Evolutionary conservation across 2,797 vertebrate species (phyloP).

Genomic region (Coracias cyanogaster): DNA sequence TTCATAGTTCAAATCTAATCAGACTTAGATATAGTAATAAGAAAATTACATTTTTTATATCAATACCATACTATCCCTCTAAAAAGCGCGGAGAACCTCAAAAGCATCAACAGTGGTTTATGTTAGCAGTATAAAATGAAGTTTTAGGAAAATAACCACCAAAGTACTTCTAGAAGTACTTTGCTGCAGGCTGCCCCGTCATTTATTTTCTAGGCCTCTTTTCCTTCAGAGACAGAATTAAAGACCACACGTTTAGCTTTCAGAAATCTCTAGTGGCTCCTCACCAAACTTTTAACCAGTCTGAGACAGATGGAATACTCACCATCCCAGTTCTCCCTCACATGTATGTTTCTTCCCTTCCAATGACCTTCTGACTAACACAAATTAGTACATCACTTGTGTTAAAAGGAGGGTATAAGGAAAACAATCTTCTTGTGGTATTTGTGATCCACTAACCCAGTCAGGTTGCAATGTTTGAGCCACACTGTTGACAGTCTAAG

Average conservation of each 20-base stretch:
- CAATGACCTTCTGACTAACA: neutral
- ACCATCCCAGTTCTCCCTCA: neutral
- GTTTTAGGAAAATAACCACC: neutral
- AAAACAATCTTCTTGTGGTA: neutral
- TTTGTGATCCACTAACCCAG: neutral
- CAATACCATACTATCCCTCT: neutral
- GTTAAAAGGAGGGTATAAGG: neutral
- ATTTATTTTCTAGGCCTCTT: neutral
- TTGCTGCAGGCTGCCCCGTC: neutral
- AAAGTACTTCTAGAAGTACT: neutral
- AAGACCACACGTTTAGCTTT: neutral
- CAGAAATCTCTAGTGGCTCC: neutral
- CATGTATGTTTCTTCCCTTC: rapidly evolving
- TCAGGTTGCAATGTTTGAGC: neutral
- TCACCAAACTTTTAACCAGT: neutral
- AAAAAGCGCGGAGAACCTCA: neutral
- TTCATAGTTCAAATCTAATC: neutral
- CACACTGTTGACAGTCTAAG: neutral
- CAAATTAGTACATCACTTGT: neutral
- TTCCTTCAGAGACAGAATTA: neutral
- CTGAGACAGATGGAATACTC: neutral
- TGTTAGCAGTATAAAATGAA: neutral
- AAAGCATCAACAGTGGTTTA: neutral
- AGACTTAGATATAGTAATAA: neutral
- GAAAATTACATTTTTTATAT: neutral